phyloP scores from a whole-genome alignment of 2,797 vertebrate genomes.

The Pantherophis alleghaniensis region DNA sequence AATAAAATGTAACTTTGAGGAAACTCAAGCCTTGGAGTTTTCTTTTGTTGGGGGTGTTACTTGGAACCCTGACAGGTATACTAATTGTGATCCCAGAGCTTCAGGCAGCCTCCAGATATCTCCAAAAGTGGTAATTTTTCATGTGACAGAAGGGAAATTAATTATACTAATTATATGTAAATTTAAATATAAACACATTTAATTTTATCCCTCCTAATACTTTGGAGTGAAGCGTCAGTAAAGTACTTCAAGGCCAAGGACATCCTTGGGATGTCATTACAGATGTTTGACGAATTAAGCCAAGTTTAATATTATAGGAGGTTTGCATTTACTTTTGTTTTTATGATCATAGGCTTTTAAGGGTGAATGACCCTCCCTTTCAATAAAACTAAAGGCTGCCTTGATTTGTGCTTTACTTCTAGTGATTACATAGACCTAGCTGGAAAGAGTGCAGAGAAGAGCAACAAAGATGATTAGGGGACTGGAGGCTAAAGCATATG shows the following conservation, averaged over 20 bases:
- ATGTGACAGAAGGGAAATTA: neutral
- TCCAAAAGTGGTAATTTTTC: neutral
- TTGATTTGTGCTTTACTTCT: neutral
- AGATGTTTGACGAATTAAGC: neutral
- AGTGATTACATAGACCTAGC: neutral
- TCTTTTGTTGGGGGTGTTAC: no score
- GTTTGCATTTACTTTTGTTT: neutral
- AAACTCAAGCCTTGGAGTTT: no score
- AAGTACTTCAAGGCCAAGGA: neutral
- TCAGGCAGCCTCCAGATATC: neutral
- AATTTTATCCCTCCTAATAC: neutral
- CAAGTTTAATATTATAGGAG: neutral
- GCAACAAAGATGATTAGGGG: neutral
- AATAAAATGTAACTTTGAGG: no score
- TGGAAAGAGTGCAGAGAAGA: neutral
- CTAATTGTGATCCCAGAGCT: neutral
- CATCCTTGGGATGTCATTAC: neutral
- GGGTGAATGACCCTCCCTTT: neutral
- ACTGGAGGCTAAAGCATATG: neutral
- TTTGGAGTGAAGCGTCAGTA: neutral
- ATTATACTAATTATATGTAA: neutral
- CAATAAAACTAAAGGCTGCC: neutral
- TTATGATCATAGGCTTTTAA: neutral
- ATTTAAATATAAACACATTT: neutral
- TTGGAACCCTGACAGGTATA: no score